Percentiles rank a stretch among this genome's conserved stretches.
phyloP scores from a whole-genome alignment of 2,797 vertebrate species.

The Limosa lapponica region DNA sequence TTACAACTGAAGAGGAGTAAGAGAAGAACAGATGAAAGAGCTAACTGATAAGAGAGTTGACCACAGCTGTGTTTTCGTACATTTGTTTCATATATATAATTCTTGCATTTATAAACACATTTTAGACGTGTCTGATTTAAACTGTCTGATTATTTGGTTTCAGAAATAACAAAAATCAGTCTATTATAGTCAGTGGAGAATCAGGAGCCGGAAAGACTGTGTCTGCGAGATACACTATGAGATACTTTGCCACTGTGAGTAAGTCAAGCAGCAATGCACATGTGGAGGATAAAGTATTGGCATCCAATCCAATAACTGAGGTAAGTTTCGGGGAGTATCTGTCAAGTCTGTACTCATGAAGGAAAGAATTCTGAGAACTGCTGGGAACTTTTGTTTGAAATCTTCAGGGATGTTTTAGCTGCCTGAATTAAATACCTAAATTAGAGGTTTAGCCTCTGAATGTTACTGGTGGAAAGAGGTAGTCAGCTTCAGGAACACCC shows the following conservation, averaged over 20 bases:
- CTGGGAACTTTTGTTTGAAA: not conserved
- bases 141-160: constrained; percentile 17
- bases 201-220: constrained; percentile 98
- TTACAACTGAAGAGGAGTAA: not conserved
- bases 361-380: not conserved
- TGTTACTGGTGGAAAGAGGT: not conserved
- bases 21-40: not conserved
- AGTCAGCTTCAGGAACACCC: not conserved
- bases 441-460: not conserved
- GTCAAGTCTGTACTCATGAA: not conserved
- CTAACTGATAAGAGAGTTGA: not conserved
- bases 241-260: constrained; percentile 97
- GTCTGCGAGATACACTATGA: constrained; percentile 95
- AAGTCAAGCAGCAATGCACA: constrained; percentile 89
- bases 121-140: not conserved
- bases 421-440: not conserved
- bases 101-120: not conserved
- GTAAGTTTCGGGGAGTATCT: constrained; percentile 64
- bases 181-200: constrained; percentile 97
- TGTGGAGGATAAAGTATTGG: constrained; percentile 95
- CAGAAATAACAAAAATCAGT: constrained; percentile 96
- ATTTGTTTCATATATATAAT: not conserved
- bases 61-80: not conserved
- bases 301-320: constrained; percentile 97
- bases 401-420: not conserved